A percentile compares a stretch with the other conserved stretches of the same genome.
These are phyloP conservation scores for Lithophane leautieri DNA, from an alignment of 2,888 invertebrate species.

Conservation along the genomic window DNA sequence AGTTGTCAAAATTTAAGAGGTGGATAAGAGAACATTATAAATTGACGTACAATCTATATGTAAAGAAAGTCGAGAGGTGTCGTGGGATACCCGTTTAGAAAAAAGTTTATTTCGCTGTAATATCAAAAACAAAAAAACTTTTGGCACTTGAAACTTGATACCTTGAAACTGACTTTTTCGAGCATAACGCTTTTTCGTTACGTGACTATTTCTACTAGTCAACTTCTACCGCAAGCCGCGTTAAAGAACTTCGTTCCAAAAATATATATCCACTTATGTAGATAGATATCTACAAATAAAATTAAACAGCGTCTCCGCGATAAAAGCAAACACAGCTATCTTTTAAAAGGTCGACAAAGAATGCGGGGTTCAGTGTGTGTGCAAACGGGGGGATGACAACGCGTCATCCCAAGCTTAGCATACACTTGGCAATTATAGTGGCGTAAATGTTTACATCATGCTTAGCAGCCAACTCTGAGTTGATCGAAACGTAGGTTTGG, in stretches of 20 bases:
- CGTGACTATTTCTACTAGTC: too few species aligned
- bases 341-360: slow-evolving; percentile 41
- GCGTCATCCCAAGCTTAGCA: slow-evolving; percentile 34
- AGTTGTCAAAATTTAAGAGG: slow-evolving; percentile 29
- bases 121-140: too few species aligned
- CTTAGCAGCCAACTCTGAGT: neutral
- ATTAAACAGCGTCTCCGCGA: slow-evolving; percentile 41
- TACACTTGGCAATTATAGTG: slow-evolving; percentile 26
- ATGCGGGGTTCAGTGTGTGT: slow-evolving; percentile 11
- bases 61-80: neutral
- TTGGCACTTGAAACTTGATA: too few species aligned
- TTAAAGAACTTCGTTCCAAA: too few species aligned
- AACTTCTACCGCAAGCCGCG: too few species aligned
- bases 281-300: slow-evolving; percentile 19
- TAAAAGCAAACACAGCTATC: slow-evolving; percentile 53
- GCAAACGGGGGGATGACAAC: slow-evolving; percentile 50
- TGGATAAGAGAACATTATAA: slow-evolving; percentile 4
- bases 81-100: too few species aligned
- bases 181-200: too few species aligned
- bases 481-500: neutral
- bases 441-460: slow-evolving; percentile 4
- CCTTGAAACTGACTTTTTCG: too few species aligned
- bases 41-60: neutral
- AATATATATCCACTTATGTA: neutral
- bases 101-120: too few species aligned